These are phyloP conservation scores for Hoplodrina blanda DNA, from an alignment of 2,888 invertebrate species.

Conservation along the genomic window DNA sequence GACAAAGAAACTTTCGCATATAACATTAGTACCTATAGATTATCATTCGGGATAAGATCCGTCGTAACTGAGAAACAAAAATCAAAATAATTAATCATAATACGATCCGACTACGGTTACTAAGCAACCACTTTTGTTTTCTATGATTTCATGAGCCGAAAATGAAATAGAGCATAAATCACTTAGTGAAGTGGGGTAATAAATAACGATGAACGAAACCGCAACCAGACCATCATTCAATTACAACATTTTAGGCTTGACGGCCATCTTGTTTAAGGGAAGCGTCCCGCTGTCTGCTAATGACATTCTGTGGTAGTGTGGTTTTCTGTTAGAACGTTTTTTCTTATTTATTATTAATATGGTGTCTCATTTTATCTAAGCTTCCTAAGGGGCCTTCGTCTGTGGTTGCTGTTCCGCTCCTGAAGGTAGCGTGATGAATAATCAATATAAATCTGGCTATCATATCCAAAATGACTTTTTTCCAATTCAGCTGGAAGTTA, in stretches of 20 bases:
- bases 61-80: too few species aligned
- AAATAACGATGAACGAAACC: slow-evolving; percentile 50
- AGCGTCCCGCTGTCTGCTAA: slow-evolving; percentile 31
- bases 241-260: slow-evolving; percentile 24
- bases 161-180: slow-evolving; percentile 51
- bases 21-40: too few species aligned
- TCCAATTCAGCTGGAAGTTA: too few species aligned
- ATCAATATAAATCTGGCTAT: too few species aligned
- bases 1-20: too few species aligned
- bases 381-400: too few species aligned
- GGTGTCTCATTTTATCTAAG: too few species aligned
- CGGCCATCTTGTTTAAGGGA: slow-evolving; percentile 25
- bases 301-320: slow-evolving; percentile 1
- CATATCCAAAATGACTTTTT: too few species aligned
- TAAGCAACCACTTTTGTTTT: slow-evolving; percentile 19
- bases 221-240: slow-evolving; percentile 31
- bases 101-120: neutral
- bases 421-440: too few species aligned
- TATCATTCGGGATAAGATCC: neutral
- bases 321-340: neutral
- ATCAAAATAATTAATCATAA: neutral
- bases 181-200: slow-evolving; percentile 36
- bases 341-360: too few species aligned
- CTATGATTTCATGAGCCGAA: slow-evolving; percentile 23
- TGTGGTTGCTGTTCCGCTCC: too few species aligned